Evolutionary conservation across 2,797 vertebrate species (phyloP), one percentile per base, ranked within the genome.

Genomic region (Molossus molossus): DNA sequence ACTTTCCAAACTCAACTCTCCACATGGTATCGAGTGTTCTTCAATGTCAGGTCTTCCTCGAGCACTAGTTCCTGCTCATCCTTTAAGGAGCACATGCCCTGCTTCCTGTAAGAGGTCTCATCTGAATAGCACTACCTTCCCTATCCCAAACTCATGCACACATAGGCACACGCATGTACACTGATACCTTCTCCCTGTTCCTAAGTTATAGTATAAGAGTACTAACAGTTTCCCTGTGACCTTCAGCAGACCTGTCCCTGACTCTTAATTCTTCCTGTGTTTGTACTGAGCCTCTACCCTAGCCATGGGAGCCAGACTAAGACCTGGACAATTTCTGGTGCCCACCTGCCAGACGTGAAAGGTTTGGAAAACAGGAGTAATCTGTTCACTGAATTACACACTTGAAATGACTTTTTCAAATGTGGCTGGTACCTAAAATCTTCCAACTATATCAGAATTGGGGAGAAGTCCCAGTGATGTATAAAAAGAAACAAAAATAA

Each of bases 371-470:
- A 60, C 50, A 25, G 27, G 3, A 82, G 17, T 87, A 37, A 37
- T 60, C 13, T 20, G 9, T 33, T 84, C 55, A 55, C n/a, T 85
- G 40, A 76, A 87, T 53, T 84, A 21, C 20, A 6, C 17, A 84
- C 67, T 87, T 90, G 50, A 87, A 88, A 85, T 82, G 1, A 33
- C 58, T 57, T 87, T 92, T 82, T 75, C 6, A 64, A 20, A 8
- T 72, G 23, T 3, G 1, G 21, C 77, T 81, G 4, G n/a, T 14
- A 83, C 29, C 40, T 37, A 69, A 50, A 73, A 20, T 65, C 50
- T 94, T 4, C n/a, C 50, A 82, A 57, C 84, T 94, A 62, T 48
- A 67, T n/a, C 58, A 86, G 62, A 94, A 85, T 86, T 6, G 6
- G 9, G 20, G 33, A 95, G 17, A 77, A 50, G 33, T 89, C 11